phyloP scores from a whole-genome alignment of 2,888 invertebrate species.

The Protonemura montana region DNA sequence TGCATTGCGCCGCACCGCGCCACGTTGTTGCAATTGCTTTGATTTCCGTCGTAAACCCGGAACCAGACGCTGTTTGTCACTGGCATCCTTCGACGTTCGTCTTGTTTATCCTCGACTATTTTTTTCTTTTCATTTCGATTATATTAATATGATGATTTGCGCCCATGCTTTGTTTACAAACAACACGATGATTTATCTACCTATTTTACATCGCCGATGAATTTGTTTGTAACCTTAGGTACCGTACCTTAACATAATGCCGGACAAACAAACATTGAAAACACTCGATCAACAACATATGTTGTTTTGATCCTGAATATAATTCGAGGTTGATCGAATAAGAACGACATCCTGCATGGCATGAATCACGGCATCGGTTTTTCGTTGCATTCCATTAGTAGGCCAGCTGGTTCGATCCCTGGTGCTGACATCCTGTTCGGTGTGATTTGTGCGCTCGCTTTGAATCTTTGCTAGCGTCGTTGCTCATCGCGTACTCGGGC shows the following conservation, averaged over 20 bases:
- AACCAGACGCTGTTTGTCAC: conserved; percentile 15
- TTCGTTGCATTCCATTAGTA: too few relatives aligned
- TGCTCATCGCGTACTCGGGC: too few relatives aligned
- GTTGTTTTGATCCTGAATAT: not conserved
- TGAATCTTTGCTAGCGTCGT: too few relatives aligned
- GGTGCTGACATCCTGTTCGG: too few relatives aligned
- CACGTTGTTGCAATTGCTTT: not conserved
- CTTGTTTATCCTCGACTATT: not conserved
- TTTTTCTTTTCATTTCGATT: not conserved
- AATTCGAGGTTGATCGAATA: not conserved
- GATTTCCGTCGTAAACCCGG: conserved; percentile 13
- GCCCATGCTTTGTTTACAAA: not conserved
- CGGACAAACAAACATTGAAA: not conserved
- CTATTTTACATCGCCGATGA: not conserved
- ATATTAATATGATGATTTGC: not conserved
- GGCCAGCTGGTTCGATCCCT: too few relatives aligned
- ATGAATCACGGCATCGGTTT: too few relatives aligned
- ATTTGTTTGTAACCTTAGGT: not conserved
- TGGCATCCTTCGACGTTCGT: not conserved
- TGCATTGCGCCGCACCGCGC: not conserved
- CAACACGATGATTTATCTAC: not conserved
- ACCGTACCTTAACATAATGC: not conserved
- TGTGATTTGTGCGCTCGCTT: too few relatives aligned
- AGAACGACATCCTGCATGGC: not conserved
- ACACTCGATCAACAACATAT: not conserved